Conservation (phyloP, 2,888 invertebrate genomes). For the Rhabditoides inermis region DNA sequence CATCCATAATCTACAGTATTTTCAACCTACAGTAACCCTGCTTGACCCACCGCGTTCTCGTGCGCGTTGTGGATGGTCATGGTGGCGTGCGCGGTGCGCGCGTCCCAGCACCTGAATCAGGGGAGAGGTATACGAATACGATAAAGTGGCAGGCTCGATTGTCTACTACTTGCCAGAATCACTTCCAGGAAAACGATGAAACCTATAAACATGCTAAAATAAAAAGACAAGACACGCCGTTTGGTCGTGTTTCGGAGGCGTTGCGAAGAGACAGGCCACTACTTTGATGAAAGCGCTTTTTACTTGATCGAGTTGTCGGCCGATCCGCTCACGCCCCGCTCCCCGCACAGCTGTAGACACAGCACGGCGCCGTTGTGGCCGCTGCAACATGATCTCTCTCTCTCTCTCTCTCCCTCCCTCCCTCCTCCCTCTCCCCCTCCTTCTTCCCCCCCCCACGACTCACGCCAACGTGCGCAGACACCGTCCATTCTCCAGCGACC, state of each 20-base stretch:
- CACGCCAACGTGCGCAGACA: conserved; percentile 55
- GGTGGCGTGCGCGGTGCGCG: conserved; percentile 53
- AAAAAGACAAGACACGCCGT: too few species aligned
- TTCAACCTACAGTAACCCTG: not conserved
- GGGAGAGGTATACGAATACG: too few species aligned
- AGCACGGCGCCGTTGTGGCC: conserved; percentile 58
- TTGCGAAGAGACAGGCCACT: too few species aligned
- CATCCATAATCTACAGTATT: not conserved
- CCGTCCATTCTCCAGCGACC: conserved; percentile 56
- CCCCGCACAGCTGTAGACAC: conserved; percentile 55
- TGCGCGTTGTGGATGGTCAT: conserved; percentile 56
- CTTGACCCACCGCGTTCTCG: conserved; percentile 55
- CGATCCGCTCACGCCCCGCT: conserved; percentile 55
- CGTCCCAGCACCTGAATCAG: conserved; percentile 58
- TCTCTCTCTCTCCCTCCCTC: too few species aligned
- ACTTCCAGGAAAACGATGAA: too few species aligned
- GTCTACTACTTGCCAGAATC: too few species aligned
- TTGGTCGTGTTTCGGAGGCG: too few species aligned
- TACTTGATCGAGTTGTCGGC: conserved; percentile 57
- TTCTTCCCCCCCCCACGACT: conserved; percentile 8
- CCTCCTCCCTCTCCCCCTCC: too few species aligned
- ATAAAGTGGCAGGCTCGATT: too few species aligned
- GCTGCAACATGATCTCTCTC: conserved; percentile 43
- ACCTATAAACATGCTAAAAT: too few species aligned
- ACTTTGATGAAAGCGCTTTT: too few species aligned